Percentiles rank a stretch among this genome's conserved stretches.
phyloP scores from a whole-genome alignment of 2,113 vertebrate species.

The Apistogramma diplotaenia region DNA sequence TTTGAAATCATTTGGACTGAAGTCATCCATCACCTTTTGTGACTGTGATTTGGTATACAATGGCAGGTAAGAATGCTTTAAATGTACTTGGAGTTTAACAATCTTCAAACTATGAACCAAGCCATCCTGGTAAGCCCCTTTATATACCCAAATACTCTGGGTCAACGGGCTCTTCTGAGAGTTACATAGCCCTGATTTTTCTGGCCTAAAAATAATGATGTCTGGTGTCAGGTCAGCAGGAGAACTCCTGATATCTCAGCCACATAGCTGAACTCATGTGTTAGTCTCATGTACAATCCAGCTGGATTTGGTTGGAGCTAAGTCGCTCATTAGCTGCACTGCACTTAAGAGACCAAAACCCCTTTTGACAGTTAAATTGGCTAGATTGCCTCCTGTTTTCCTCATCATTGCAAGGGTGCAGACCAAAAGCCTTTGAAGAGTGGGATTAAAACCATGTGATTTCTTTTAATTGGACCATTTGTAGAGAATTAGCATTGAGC shows the following conservation, averaged over 20 bases:
- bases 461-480: conserved; percentile 83
- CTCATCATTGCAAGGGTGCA: conserved; percentile 70
- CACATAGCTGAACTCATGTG: conserved; percentile 72
- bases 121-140: background rate
- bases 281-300: conserved; percentile 74
- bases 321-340: conserved; percentile 75
- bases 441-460: conserved; percentile 81
- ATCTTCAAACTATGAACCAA: background rate
- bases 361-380: conserved; percentile 75
- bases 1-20: background rate
- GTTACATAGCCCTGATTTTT: background rate
- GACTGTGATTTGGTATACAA: background rate
- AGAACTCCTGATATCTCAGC: conserved; percentile 67
- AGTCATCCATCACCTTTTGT: background rate
- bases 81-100: background rate
- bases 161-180: background rate
- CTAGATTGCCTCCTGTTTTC: conserved; percentile 74
- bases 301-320: conserved; percentile 76
- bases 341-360: conserved; percentile 75
- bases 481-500: conserved; percentile 80
- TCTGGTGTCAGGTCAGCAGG: conserved; percentile 61
- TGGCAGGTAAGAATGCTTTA: background rate
- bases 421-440: conserved; percentile 77
- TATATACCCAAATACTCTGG: background rate
- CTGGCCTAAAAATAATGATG: conserved; percentile 32